A percentile compares a stretch with the other conserved stretches of the same genome.
These are phyloP conservation scores for Acrossocheilus wenchowensis DNA, from an alignment of 2,797 vertebrate species.

Conservation along the genomic window DNA sequence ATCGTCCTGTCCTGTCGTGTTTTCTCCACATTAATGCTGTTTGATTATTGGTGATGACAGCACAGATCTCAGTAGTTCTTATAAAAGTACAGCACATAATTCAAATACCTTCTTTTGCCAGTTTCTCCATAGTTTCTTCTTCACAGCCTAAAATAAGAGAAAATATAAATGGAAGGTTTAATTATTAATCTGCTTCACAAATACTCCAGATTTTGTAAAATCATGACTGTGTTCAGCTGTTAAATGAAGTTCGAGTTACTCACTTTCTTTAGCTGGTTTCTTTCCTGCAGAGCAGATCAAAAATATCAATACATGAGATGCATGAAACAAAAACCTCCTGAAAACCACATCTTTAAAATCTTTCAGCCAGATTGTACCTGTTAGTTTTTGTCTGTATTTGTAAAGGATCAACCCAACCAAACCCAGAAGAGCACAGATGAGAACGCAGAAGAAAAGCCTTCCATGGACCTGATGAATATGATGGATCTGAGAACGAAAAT, in stretches of 20 bases:
- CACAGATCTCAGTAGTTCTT: too few species aligned
- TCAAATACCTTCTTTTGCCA: not conserved
- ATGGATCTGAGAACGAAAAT: not conserved
- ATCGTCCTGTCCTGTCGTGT: too few species aligned
- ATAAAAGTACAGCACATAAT: not conserved
- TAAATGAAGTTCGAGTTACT: not conserved
- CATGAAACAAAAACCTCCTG: not conserved
- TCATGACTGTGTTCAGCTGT: too few species aligned
- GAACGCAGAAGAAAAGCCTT: too few species aligned
- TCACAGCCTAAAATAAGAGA: not conserved
- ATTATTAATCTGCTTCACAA: not conserved
- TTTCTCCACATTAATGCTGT: too few species aligned
- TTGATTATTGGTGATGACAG: too few species aligned
- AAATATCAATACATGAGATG: not conserved
- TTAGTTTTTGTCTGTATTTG: not conserved
- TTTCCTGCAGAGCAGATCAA: not conserved
- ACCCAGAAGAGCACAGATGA: too few species aligned
- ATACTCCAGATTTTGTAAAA: not conserved
- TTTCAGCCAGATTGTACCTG: not conserved
- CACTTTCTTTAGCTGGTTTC: not conserved
- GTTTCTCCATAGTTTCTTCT: too few species aligned
- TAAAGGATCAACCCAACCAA: not conserved
- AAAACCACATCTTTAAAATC: not conserved
- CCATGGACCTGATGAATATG: not conserved
- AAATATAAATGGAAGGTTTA: fast-evolving